These are phyloP conservation scores for Pycnomerus fuliginosus DNA, from an alignment of 2,888 invertebrate genomes.

Conservation along the genomic window DNA sequence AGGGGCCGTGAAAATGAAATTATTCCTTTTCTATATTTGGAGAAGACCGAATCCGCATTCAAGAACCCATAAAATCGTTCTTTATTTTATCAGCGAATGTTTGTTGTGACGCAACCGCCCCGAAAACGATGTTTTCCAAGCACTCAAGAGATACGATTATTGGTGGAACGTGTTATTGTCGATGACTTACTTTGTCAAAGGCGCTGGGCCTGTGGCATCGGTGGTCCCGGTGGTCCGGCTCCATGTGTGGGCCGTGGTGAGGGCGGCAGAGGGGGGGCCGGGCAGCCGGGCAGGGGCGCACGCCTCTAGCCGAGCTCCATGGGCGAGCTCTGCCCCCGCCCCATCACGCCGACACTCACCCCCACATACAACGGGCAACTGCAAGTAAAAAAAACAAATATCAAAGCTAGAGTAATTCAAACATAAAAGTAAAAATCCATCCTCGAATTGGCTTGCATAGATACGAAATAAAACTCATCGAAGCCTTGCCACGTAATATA, in stretches of 20 bases:
- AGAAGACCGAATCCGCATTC: too few species aligned
- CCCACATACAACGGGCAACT: constrained; percentile 65
- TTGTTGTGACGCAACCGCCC: too few species aligned
- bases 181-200: constrained; percentile 58
- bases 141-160: too few species aligned
- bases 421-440: not conserved
- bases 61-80: too few species aligned
- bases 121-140: too few species aligned
- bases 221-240: constrained; percentile 80
- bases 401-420: constrained; percentile 12
- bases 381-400: constrained; percentile 43
- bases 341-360: constrained; percentile 79
- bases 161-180: too few species aligned
- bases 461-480: too few species aligned
- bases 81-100: too few species aligned
- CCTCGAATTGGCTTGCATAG: too few species aligned
- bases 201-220: constrained; percentile 66
- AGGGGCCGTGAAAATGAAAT: too few species aligned
- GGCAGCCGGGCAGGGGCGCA: constrained; percentile 68
- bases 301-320: constrained; percentile 85
- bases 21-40: too few species aligned
- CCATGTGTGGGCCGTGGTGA: constrained; percentile 78
- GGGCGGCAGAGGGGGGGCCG: constrained; percentile 44
- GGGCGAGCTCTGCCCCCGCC: constrained; percentile 72
- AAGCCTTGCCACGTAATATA: too few species aligned